Percentiles rank a stretch among this genome's conserved stretches.
Conservation (phyloP, 1,140 invertebrate genomes). For the Melitaea cinxia region DNA sequence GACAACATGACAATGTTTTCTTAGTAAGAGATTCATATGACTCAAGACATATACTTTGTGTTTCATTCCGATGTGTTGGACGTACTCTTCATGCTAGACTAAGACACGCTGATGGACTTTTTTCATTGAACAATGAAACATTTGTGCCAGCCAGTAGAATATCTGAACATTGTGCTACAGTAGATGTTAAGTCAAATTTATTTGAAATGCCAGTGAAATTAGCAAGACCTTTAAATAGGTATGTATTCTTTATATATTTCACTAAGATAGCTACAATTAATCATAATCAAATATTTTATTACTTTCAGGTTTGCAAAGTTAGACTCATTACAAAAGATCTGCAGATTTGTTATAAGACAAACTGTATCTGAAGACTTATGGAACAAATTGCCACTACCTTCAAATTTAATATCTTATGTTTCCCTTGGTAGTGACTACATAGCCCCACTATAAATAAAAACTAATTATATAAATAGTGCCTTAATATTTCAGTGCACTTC, state of each 20-base stretch:
- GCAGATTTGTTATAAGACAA: conserved; percentile 76
- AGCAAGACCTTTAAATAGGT: conserved; percentile 76
- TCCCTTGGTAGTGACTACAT: conserved; percentile 75
- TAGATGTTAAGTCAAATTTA: conserved; percentile 73
- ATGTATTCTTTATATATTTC: conserved; percentile 24
- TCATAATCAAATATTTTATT: neutral
- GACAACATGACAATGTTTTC: conserved; percentile 77
- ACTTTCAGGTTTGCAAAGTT: conserved; percentile 74
- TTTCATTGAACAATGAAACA: conserved; percentile 77
- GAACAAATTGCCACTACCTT: conserved; percentile 66
- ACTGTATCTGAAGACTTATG: conserved; percentile 65
- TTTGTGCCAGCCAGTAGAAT: conserved; percentile 76
- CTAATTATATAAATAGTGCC: conserved; percentile 41
- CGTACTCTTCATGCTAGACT: conserved; percentile 72
- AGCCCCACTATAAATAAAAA: conserved; percentile 52
- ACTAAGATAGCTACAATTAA: neutral
- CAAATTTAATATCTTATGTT: conserved; percentile 71
- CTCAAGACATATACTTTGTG: conserved; percentile 73
- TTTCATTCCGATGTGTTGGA: conserved; percentile 75
- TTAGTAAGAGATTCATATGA: conserved; percentile 74
- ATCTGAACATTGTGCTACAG: conserved; percentile 75
- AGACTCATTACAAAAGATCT: conserved; percentile 76
- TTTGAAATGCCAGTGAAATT: conserved; percentile 79
- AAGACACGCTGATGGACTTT: conserved; percentile 73
- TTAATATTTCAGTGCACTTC: conserved; percentile 41